A percentile compares a stretch with the other conserved stretches of the same genome.
Conservation (phyloP, 2,113 vertebrate genomes). For the Polypterus bichir region DNA sequence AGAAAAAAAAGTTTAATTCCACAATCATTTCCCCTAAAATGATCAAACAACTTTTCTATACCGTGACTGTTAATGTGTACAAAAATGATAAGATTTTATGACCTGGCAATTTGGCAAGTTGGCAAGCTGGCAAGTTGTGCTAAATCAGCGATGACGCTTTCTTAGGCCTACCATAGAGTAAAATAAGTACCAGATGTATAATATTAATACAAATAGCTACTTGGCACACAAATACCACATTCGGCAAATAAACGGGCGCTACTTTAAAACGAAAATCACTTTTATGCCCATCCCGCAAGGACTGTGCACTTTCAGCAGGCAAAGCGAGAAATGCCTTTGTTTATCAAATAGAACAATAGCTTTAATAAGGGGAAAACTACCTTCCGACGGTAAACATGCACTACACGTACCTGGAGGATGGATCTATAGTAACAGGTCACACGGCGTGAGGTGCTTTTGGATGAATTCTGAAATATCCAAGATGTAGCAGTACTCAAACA, state of each 20-base stretch:
- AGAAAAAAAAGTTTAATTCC: neutral
- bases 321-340: too few species aligned
- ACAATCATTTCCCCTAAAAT: neutral
- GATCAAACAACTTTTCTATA: neutral
- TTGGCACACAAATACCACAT: too few species aligned
- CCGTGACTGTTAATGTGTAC: too few species aligned
- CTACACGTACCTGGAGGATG: neutral
- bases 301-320: too few species aligned
- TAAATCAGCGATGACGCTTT: neutral
- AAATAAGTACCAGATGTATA: too few species aligned
- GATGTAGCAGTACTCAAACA: constrained; percentile 16
- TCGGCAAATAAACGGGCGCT: too few species aligned
- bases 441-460: constrained; percentile 1
- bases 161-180: neutral
- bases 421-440: neutral
- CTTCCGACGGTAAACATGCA: neutral
- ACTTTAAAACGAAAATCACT: too few species aligned
- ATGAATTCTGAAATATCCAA: constrained; percentile 6
- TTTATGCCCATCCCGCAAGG: too few species aligned
- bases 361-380: neutral
- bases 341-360: neutral
- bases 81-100: neutral
- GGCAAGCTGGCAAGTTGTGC: neutral
- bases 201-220: too few species aligned
- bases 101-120: neutral